These are phyloP conservation scores for Acanthurus lineatus DNA, from an alignment of 2,797 vertebrate genomes.

Conservation along the genomic window DNA sequence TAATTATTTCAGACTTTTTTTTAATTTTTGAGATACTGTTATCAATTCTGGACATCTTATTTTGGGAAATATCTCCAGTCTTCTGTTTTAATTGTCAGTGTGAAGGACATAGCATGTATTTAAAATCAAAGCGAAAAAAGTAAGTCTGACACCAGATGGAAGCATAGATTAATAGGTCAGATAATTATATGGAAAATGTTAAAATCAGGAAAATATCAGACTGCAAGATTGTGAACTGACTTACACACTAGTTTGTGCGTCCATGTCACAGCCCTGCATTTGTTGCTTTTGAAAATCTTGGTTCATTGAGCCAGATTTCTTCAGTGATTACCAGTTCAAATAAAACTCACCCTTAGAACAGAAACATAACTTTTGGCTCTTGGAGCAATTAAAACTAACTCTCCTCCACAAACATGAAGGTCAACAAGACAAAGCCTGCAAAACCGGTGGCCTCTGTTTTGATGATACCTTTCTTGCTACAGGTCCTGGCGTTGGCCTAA, in stretches of 20 bases:
- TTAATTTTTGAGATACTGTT: background rate
- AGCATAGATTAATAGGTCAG: constrained; percentile 3
- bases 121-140: background rate
- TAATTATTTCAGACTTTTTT: background rate
- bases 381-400: background rate
- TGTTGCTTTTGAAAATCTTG: background rate
- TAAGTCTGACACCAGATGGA: background rate
- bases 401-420: background rate
- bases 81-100: background rate
- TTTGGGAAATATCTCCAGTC: background rate
- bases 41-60: background rate
- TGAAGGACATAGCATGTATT: background rate
- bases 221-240: constrained; percentile 6
- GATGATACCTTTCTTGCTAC: constrained; percentile 6
- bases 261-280: background rate
- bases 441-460: constrained; percentile 23
- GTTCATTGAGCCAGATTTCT: background rate
- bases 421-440: background rate
- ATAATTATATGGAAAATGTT: constrained; percentile 4
- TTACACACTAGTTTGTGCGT: background rate
- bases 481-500: constrained; percentile 22
- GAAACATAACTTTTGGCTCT: background rate
- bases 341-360: background rate
- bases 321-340: background rate
- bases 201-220: background rate